Evolutionary conservation across 2,888 invertebrate genomes (phyloP), one percentile per base, ranked within the genome.

Genomic region (Odontomyia ornata): DNA sequence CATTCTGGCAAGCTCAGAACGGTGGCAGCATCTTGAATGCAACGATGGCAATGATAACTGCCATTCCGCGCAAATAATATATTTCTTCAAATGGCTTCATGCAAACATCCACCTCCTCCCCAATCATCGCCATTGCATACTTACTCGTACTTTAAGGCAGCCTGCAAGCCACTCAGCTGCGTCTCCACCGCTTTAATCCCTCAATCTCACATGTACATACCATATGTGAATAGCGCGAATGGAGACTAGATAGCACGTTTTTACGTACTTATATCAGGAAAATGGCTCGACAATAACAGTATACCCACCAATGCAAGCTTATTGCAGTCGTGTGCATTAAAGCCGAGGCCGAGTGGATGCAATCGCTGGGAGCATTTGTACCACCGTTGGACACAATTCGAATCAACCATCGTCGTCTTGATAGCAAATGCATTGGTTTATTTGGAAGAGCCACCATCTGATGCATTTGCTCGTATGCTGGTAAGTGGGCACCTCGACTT

Each of bases 1-100:
- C 30, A 73, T 60, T 60, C 30, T 60, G 28, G 71, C n/a, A 23
- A 69, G 25, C 52, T 15, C 56, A 13, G 25, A 21, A 73, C 73
- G 36, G 73, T 57, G 52, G 73, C 57, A 72, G n/a, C 56, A 27
- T 56, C 30, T 52, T 21, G 56, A 52, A 56, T 72, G 27, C 72
- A 73, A 57, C 57, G 73, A 57, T 25, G 30, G 43, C 25, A 60
- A 60, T 60, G 36, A 73, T 73, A 73, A 60, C 46, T 69, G 47
- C 73, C 73, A 36, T 43, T 28, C 15, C 60, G 57, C 57, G 57
- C 57, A 73, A 73, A 60, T 73, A 73, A 57, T 57, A 73, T 28
- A 57, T 73, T 57, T 60, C 73, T 57, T 57, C 57, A 57, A 73
- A 73, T 73, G 57, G 57, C 73, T 36, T 73, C 73, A 73, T 73